Evolutionary conservation across 2,113 vertebrate genomes (phyloP), one percentile per base, ranked within the genome.

Genomic region (Prunella fulvescens): DNA sequence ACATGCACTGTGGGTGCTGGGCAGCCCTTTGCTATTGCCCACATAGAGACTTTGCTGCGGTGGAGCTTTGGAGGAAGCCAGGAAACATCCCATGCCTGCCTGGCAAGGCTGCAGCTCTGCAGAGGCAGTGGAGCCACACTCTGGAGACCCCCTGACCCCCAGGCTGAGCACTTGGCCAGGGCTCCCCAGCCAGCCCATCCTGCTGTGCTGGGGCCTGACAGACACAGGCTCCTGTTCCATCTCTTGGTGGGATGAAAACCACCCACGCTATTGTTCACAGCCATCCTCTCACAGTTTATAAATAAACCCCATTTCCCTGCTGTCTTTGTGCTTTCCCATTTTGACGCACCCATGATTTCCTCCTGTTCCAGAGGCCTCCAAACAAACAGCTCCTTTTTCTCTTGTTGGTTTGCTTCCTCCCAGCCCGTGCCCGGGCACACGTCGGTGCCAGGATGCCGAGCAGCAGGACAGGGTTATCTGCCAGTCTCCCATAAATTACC

Each of bases 261-360:
- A 1, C 84, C 64, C 78, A 60, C 66, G 47, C 84, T 58, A 95
- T 96, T 96, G 94, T 96, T 95, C 13, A 2, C 20, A 4, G 47
- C 70, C 17, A 6, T 79, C 50, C 74, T 90, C 81, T 42, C 47
- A 9, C 39, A 58, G 74, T 66, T 95, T 96, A 92, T 95, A 96
- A 97, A 96, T 92, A 96, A 94, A 78, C 45, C 58, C 45, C 3
- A 0, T 84, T 96, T 94, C 95, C 91, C 95, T 66, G 71, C 77
- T 64, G 87, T 56, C 90, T 96, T 95, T 95, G 92, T 96, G 86
- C 86, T 93, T 57, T 78, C 54, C 87, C 92, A 89, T 95, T 61
- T 96, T 80, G 93, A 83, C 86, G 57, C 92, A 33, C 81, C 87
- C 90, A 92, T 12, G 48, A 76, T 88, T 96, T 97, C 94, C 93